Evolutionary conservation across 1,140 invertebrate genomes (phyloP).

Genomic region (Sweltsa coloradensis): DNA sequence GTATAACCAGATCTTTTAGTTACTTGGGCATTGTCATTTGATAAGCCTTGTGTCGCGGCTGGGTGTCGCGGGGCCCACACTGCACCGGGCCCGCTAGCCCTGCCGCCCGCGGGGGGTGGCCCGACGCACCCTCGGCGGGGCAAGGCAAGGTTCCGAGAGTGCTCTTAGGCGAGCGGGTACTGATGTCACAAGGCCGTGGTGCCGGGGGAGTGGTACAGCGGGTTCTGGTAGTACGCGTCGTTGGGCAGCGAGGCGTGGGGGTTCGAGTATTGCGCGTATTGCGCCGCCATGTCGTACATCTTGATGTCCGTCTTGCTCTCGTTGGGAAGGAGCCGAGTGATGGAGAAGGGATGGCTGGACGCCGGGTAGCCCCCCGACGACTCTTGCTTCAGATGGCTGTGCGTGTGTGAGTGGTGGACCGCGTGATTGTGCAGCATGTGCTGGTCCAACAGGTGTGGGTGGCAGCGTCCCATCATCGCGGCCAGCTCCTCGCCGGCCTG

Average conservation of each 20-base stretch:
- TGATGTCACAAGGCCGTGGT: constrained; percentile 35
- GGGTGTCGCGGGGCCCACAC: background rate
- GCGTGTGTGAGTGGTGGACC: constrained; percentile 31
- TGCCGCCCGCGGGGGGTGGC: background rate
- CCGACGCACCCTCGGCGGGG: background rate
- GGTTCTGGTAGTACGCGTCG: constrained; percentile 64
- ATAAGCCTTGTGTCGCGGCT: too few species aligned
- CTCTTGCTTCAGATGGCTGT: constrained; percentile 63
- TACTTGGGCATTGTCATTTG: too few species aligned
- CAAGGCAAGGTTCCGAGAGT: too few species aligned
- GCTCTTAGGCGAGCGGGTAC: constrained; percentile 11
- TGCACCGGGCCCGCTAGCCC: background rate
- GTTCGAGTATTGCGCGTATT: constrained; percentile 46
- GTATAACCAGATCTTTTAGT: too few species aligned
- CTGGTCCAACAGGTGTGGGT: constrained; percentile 40
- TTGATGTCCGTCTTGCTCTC: constrained; percentile 57
- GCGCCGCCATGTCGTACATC: constrained; percentile 38
- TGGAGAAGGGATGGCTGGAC: constrained; percentile 78
- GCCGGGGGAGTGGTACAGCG: constrained; percentile 49
- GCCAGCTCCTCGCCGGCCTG: constrained; percentile 48
- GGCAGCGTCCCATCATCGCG: constrained; percentile 48
- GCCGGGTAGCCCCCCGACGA: constrained; percentile 48
- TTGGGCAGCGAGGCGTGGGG: constrained; percentile 44
- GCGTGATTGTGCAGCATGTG: constrained; percentile 41
- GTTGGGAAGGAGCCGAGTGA: constrained; percentile 76